Evolutionary conservation across 2,888 invertebrate species (phyloP).

Genomic region (Dasysyrphus tricinctus): DNA sequence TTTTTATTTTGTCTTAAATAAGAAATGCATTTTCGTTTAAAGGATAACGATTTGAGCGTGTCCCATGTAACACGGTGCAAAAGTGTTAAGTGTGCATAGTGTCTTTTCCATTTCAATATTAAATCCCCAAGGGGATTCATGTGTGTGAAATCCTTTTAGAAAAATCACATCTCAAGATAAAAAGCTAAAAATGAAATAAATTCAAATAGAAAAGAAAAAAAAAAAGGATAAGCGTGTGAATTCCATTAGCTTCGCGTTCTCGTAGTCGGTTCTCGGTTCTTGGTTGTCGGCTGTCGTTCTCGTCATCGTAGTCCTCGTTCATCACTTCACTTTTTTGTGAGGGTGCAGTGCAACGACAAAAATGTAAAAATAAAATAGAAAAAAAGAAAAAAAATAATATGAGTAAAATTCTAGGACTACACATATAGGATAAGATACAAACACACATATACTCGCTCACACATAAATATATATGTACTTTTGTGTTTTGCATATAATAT

Average conservation of each 20-base stretch:
- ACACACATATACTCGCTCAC: slow-evolving; percentile 14
- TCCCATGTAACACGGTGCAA: slow-evolving; percentile 5
- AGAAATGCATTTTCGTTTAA: slow-evolving; percentile 15
- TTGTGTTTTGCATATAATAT: slow-evolving; percentile 57
- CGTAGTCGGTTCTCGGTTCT: not conserved
- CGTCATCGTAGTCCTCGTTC: slow-evolving; percentile 1
- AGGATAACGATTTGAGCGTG: slow-evolving; percentile 5
- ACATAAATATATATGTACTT: slow-evolving; percentile 36
- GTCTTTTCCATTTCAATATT: slow-evolving; percentile 14
- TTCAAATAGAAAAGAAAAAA: slow-evolving; percentile 1
- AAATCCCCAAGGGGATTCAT: slow-evolving; percentile 45
- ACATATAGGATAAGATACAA: slow-evolving; percentile 62
- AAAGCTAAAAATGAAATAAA: slow-evolving; percentile 50
- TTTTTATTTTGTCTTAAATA: not conserved
- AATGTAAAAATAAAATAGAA: slow-evolving; percentile 43
- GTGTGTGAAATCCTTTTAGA: slow-evolving; percentile 41
- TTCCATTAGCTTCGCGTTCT: slow-evolving; percentile 57
- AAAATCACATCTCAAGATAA: slow-evolving; percentile 43
- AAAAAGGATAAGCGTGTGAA: slow-evolving; percentile 60
- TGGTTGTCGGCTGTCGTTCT: slow-evolving; percentile 10
- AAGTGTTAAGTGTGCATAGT: slow-evolving; percentile 26
- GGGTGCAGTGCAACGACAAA: slow-evolving; percentile 39
- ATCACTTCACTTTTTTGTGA: slow-evolving; percentile 43
- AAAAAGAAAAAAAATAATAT: slow-evolving; percentile 50
- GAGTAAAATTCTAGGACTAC: slow-evolving; percentile 59